These are phyloP conservation scores for Noctua comes DNA, from an alignment of 2,888 invertebrate species.

Conservation along the genomic window DNA sequence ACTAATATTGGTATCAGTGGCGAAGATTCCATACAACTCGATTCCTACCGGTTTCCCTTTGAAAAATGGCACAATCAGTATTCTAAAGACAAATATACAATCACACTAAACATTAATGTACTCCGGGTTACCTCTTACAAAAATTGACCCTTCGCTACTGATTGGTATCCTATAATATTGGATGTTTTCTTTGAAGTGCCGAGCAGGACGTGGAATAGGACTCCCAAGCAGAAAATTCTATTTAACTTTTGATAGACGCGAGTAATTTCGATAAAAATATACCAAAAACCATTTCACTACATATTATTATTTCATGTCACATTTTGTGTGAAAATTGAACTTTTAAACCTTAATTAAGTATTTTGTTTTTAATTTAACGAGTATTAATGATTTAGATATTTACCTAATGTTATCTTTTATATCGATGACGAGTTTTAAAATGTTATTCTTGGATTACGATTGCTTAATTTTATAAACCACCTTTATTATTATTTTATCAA, in stretches of 20 bases:
- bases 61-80: too few relatives aligned
- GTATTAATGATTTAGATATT: slow-evolving; percentile 25
- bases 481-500: not conserved
- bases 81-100: too few relatives aligned
- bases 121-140: too few relatives aligned
- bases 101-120: too few relatives aligned
- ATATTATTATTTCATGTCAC: not conserved
- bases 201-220: not conserved
- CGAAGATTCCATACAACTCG: too few relatives aligned
- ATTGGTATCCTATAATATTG: not conserved
- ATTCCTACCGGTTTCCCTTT: too few relatives aligned
- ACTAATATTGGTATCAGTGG: too few relatives aligned
- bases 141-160: too few relatives aligned
- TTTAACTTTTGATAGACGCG: not conserved
- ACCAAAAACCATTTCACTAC: not conserved
- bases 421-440: not conserved
- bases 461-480: not conserved
- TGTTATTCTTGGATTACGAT: not conserved
- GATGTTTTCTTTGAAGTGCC: not conserved
- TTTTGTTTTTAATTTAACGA: slow-evolving; percentile 19
- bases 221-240: slow-evolving; percentile 1
- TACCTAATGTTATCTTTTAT: slow-evolving; percentile 11
- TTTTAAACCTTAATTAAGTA: not conserved
- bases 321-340: not conserved
- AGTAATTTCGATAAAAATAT: not conserved